Percentiles rank a stretch among this genome's conserved stretches.
These are phyloP conservation scores for Phymatocera aterrima DNA, from an alignment of 2,888 invertebrate genomes.

Conservation along the genomic window DNA sequence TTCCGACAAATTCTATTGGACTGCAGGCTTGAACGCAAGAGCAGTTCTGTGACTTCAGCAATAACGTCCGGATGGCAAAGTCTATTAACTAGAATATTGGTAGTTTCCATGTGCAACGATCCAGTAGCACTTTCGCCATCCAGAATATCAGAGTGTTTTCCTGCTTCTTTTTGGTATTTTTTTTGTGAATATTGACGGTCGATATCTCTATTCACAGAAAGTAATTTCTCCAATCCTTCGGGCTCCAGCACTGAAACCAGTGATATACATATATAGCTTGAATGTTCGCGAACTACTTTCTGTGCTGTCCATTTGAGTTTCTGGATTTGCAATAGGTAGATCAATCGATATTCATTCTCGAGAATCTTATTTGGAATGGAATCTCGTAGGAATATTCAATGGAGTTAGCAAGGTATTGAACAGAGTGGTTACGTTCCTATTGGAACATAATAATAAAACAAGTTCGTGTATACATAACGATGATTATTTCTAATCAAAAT, in stretches of 20 bases:
- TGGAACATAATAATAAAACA: no score
- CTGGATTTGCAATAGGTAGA: no score
- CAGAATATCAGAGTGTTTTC: neutral
- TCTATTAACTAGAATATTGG: conserved; percentile 79
- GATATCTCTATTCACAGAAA: conserved; percentile 56
- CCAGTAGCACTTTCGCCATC: neutral
- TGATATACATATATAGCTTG: conserved; percentile 53
- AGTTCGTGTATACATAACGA: no score
- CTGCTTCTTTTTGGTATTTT: neutral
- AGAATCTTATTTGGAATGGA: no score
- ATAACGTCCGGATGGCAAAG: conserved; percentile 81
- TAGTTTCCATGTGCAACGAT: conserved; percentile 35
- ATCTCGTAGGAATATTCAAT: no score
- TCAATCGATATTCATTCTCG: no score
- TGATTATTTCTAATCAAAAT: no score
- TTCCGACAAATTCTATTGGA: no score
- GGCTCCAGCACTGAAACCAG: conserved; percentile 53
- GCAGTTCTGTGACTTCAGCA: conserved; percentile 71
- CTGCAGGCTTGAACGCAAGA: conserved; percentile 57
- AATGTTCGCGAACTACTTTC: conserved; percentile 58
- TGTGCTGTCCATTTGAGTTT: conserved; percentile 52
- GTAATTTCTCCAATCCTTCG: conserved; percentile 55
- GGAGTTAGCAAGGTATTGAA: no score
- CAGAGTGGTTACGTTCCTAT: no score
- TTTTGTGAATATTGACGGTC: conserved; percentile 27